Conservation (phyloP, 2,888 invertebrate species). For the Melitaea athalia region DNA sequence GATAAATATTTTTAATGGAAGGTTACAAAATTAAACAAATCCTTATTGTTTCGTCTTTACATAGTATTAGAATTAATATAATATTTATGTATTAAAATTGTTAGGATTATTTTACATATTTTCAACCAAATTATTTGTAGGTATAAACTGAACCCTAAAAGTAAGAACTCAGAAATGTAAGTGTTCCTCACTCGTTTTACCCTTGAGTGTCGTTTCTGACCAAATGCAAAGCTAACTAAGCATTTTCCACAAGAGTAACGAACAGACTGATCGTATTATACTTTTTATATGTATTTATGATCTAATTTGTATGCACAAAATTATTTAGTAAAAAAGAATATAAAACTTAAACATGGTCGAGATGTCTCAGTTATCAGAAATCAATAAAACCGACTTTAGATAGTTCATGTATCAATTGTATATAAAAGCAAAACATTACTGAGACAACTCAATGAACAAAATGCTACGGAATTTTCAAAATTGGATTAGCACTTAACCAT, state of each 20-base stretch:
- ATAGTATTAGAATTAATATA: too few relatives aligned
- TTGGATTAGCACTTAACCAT: too few relatives aligned
- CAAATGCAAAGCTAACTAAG: conserved; percentile 31
- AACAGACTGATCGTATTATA: neutral
- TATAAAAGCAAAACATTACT: too few relatives aligned
- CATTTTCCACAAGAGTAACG: conserved; percentile 17
- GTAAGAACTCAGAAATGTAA: conserved; percentile 39
- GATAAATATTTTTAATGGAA: too few relatives aligned
- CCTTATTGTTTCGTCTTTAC: too few relatives aligned
- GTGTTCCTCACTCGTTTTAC: conserved; percentile 38
- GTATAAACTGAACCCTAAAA: conserved; percentile 36
- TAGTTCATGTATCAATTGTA: too few relatives aligned
- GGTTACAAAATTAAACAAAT: too few relatives aligned
- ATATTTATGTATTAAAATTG: neutral
- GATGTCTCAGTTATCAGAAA: too few relatives aligned
- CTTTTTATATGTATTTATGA: conserved; percentile 3
- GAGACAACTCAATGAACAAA: too few relatives aligned
- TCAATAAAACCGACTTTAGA: too few relatives aligned
- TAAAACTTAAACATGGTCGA: too few relatives aligned
- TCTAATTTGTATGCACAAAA: neutral
- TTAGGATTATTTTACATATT: neutral
- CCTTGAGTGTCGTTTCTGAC: conserved; percentile 43
- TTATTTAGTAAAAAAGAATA: neutral
- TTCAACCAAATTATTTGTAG: neutral
- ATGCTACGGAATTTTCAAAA: too few relatives aligned